These are phyloP conservation scores for Ctena decussata DNA, from an alignment of 2,888 invertebrate genomes.

Conservation along the genomic window DNA sequence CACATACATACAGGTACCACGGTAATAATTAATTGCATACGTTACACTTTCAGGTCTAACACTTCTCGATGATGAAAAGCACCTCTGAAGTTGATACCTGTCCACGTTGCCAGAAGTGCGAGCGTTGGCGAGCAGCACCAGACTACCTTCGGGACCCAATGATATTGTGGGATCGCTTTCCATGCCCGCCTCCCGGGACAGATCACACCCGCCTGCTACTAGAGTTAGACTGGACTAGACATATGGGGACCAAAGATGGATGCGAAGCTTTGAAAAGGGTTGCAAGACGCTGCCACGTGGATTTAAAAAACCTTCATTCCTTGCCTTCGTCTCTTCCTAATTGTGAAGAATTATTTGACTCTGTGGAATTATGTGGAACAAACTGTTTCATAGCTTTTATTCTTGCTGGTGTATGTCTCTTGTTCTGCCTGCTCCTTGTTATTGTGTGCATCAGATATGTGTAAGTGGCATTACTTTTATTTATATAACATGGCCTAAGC, in stretches of 20 bases:
- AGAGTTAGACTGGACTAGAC: constrained; percentile 63
- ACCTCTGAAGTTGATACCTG: constrained; percentile 46
- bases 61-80: constrained; percentile 47
- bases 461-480: constrained; percentile 46
- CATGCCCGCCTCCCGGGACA: constrained; percentile 63
- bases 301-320: constrained; percentile 36
- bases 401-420: constrained; percentile 59
- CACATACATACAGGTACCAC: no score
- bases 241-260: constrained; percentile 51
- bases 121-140: constrained; percentile 58
- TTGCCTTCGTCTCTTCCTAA: constrained; percentile 36
- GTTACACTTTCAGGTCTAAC: no score
- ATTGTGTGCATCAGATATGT: constrained; percentile 66
- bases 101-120: constrained; percentile 62
- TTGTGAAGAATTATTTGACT: constrained; percentile 57
- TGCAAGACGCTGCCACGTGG: constrained; percentile 59
- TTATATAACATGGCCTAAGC: no score
- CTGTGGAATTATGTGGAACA: constrained; percentile 56
- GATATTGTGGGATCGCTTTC: constrained; percentile 64
- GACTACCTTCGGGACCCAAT: constrained; percentile 60
- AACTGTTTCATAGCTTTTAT: constrained; percentile 65
- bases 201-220: constrained; percentile 52
- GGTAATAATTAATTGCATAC: no score
- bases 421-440: constrained; percentile 62
- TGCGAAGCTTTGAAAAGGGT: constrained; percentile 62